phyloP scores from a whole-genome alignment of 2,888 invertebrate genomes.

The Cataglyphis cursor region DNA sequence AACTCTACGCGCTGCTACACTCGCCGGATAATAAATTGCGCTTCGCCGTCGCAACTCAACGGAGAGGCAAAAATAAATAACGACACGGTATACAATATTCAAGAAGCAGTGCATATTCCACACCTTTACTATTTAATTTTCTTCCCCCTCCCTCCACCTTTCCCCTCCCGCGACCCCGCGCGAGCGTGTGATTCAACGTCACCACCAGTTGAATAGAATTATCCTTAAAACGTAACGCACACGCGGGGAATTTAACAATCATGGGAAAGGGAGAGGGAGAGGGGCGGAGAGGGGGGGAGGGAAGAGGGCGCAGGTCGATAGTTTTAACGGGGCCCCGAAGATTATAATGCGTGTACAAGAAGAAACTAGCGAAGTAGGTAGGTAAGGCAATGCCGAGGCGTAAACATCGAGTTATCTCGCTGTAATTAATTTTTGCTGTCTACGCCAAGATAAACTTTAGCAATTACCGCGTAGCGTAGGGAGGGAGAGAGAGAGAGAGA shows the following conservation, averaged over 20 bases:
- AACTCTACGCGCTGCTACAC: background rate
- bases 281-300: background rate
- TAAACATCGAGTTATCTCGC: conserved; percentile 66
- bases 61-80: conserved; percentile 30
- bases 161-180: no score
- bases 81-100: conserved; percentile 38
- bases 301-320: background rate
- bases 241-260: background rate
- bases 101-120: conserved; percentile 16
- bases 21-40: conserved; percentile 14
- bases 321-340: conserved; percentile 26
- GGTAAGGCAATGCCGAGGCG: conserved; percentile 63
- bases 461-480: conserved; percentile 70
- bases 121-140: background rate
- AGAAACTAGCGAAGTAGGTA: conserved; percentile 57
- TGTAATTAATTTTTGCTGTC: conserved; percentile 76
- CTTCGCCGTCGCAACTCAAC: background rate
- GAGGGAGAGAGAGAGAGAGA: background rate
- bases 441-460: conserved; percentile 74
- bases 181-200: conserved; percentile 48
- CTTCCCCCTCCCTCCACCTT: no score
- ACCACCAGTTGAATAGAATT: conserved; percentile 40
- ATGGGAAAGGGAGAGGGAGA: background rate
- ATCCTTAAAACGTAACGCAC: conserved; percentile 39
- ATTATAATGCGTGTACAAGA: conserved; percentile 61